Percentiles rank a stretch among this genome's conserved stretches.
These are phyloP conservation scores for Pristionchus pacificus DNA, from an alignment of 1,140 invertebrate genomes.

Conservation along the genomic window DNA sequence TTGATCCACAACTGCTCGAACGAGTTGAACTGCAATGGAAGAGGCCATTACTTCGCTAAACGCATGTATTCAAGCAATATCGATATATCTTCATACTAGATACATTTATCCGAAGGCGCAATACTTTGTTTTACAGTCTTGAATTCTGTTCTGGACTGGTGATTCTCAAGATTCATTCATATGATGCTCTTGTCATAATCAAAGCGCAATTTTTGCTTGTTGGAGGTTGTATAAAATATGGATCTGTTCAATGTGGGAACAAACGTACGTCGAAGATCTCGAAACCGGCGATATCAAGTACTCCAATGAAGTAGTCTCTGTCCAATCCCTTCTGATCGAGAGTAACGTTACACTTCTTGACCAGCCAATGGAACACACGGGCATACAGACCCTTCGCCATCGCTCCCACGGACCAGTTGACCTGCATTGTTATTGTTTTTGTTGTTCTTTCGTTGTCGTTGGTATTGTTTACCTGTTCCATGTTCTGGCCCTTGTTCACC, in stretches of 20 bases:
- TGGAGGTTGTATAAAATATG: no score
- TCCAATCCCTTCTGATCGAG: constrained; percentile 52
- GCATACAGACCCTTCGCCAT: constrained; percentile 57
- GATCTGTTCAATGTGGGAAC: background rate
- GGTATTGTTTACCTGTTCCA: constrained; percentile 67
- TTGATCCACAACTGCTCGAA: constrained; percentile 99
- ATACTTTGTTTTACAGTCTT: no score
- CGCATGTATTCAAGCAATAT: no score
- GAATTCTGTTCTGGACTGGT: no score
- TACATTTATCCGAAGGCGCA: no score
- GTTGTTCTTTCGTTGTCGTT: background rate
- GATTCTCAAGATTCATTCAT: no score
- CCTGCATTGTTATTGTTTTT: constrained; percentile 38
- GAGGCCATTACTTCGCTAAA: no score
- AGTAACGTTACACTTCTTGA: constrained; percentile 56
- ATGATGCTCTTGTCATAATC: no score
- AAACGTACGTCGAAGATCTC: constrained; percentile 85
- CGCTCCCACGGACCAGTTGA: constrained; percentile 52
- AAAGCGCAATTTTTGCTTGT: no score
- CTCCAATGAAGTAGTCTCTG: constrained; percentile 68
- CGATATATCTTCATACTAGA: no score
- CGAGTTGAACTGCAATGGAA: constrained; percentile 93
- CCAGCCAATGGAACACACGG: constrained; percentile 56
- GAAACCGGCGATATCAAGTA: constrained; percentile 99
- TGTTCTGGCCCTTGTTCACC: constrained; percentile 69